A percentile compares a stretch with the other conserved stretches of the same genome.
phyloP scores from a whole-genome alignment of 2,888 invertebrate genomes.

The Acanthosepion esculentum region DNA sequence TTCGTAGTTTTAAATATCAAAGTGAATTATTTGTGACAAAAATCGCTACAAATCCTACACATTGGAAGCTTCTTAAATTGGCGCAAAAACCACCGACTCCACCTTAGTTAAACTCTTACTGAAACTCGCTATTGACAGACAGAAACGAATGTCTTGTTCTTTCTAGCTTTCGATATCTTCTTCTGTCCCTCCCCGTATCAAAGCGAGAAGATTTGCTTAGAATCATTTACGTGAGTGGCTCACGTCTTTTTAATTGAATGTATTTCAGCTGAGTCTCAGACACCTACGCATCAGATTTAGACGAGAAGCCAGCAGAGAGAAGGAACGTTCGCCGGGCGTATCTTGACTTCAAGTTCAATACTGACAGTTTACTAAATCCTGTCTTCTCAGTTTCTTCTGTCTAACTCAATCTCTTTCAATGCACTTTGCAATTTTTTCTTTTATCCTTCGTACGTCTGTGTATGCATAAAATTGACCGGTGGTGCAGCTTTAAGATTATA shows the following conservation, averaged over 20 bases:
- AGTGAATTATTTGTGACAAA: background rate
- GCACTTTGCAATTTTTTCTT: background rate
- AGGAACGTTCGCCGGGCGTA: background rate
- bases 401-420: background rate
- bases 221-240: background rate
- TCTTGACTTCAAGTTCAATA: background rate
- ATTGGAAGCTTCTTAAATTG: background rate
- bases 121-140: background rate
- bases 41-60: background rate
- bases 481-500: too few species aligned
- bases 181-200: background rate
- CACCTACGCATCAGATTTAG: background rate
- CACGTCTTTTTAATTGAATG: background rate
- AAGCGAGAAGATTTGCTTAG: background rate
- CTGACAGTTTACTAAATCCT: background rate
- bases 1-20: background rate
- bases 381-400: background rate
- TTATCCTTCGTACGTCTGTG: background rate
- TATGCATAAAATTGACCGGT: background rate
- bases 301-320: background rate
- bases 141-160: background rate
- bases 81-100: background rate
- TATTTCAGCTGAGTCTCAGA: background rate
- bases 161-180: background rate
- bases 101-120: background rate